A percentile compares a stretch with the other conserved stretches of the same genome.
These are phyloP conservation scores for Ceraclea dissimilis DNA, from an alignment of 2,888 invertebrate species.

Conservation along the genomic window DNA sequence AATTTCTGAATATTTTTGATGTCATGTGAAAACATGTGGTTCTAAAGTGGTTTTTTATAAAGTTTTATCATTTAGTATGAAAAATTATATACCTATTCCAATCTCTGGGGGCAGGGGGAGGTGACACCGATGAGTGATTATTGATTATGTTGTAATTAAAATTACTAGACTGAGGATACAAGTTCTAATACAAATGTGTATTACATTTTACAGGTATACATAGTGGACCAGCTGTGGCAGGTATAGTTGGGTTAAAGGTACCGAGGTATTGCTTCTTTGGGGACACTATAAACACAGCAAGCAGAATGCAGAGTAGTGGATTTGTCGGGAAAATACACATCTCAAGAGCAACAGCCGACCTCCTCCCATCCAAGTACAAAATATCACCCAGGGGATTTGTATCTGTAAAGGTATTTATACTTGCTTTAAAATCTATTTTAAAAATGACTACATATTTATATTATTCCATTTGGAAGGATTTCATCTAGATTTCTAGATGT, in stretches of 20 bases:
- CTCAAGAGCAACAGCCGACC: constrained; percentile 60
- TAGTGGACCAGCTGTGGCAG: constrained; percentile 82
- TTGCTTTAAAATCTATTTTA: not conserved
- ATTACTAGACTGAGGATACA: no score
- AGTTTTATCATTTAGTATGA: no score
- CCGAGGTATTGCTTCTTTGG: constrained; percentile 86
- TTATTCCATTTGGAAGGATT: no score
- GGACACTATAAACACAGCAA: constrained; percentile 86
- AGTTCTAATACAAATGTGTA: no score
- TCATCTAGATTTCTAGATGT: no score
- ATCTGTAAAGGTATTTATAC: constrained; percentile 68
- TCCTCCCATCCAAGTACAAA: constrained; percentile 59
- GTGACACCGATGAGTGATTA: no score
- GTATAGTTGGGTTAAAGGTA: constrained; percentile 76
- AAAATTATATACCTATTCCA: no score
- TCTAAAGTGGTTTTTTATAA: no score
- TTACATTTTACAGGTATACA: constrained; percentile 63
- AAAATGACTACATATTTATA: not conserved
- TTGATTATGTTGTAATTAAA: no score
- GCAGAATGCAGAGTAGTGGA: constrained; percentile 71
- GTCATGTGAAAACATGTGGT: no score
- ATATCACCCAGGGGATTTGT: constrained; percentile 66
- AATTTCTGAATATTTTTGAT: no score
- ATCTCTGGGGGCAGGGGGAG: no score
- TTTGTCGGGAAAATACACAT: constrained; percentile 56